A percentile compares a stretch with the other conserved stretches of the same genome.
phyloP scores from a whole-genome alignment of 2,113 vertebrate genomes.

The Pelvicachromis taeniatus region DNA sequence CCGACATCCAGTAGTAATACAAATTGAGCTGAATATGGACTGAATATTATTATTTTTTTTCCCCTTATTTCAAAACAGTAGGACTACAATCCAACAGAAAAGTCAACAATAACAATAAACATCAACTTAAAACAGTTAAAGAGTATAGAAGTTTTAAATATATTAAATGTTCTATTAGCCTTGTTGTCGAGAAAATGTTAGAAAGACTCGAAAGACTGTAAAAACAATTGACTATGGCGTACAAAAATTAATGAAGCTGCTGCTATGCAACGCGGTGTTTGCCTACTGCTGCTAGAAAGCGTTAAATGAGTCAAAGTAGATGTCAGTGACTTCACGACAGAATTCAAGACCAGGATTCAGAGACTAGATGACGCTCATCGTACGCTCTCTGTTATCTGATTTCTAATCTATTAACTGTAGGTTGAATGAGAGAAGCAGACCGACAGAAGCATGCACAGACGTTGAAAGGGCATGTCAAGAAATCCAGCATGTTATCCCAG shows the following conservation, averaged over 20 bases:
- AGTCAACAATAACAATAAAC: slow-evolving; percentile 46
- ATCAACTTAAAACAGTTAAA: slow-evolving; percentile 53
- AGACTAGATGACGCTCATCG: neutral
- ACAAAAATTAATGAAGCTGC: slow-evolving; percentile 22
- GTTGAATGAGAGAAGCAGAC: neutral
- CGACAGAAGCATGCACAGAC: slow-evolving; percentile 10
- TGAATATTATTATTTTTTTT: slow-evolving; percentile 5
- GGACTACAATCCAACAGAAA: slow-evolving; percentile 45
- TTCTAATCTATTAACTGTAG: neutral
- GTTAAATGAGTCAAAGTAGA: slow-evolving; percentile 16
- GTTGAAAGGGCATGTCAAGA: slow-evolving; percentile 2
- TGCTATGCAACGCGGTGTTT: neutral
- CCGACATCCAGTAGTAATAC: slow-evolving; percentile 27
- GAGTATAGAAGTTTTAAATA: slow-evolving; percentile 70
- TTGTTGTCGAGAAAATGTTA: slow-evolving; percentile 59
- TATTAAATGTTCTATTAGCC: slow-evolving; percentile 74
- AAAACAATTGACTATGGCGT: slow-evolving; percentile 23
- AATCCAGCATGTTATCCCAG: slow-evolving; percentile 16
- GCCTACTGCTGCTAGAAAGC: slow-evolving; percentile 24
- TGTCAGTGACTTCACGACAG: slow-evolving; percentile 10
- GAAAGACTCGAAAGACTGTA: slow-evolving; percentile 39
- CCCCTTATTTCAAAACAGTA: slow-evolving; percentile 15
- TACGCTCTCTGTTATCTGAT: neutral
- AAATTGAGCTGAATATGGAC: slow-evolving; percentile 35
- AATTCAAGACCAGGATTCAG: neutral